Evolutionary conservation across 2,113 vertebrate genomes (phyloP).

Genomic region (Mustela lutreola): DNA sequence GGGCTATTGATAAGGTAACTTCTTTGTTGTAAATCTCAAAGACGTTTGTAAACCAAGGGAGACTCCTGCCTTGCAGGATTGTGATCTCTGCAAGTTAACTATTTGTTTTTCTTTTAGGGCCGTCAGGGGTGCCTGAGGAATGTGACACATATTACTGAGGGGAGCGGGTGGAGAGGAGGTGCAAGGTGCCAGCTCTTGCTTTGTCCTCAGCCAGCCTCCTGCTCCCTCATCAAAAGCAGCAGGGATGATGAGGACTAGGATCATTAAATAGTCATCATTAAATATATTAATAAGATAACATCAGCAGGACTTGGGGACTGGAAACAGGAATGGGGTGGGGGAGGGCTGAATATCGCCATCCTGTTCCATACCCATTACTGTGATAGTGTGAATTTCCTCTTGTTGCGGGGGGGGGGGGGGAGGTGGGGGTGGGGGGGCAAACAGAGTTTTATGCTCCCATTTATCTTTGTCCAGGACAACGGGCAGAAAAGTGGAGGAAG

Average conservation of each 20-base stretch:
- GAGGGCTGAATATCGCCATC: background rate
- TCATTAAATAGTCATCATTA: background rate
- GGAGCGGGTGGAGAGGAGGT: no score
- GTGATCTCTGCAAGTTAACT: no score
- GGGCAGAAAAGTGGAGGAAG: background rate
- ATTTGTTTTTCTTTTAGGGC: no score
- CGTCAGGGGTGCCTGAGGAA: no score
- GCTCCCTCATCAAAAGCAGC: background rate
- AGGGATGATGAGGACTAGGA: background rate
- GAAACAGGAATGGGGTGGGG: background rate
- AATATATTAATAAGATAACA: background rate
- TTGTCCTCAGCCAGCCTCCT: no score
- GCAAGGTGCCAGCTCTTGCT: no score
- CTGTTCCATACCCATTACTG: background rate
- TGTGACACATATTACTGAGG: no score
- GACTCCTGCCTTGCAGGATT: no score
- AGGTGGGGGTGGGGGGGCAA: background rate
- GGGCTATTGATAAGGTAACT: no score
- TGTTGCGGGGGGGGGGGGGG: background rate
- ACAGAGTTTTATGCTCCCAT: background rate
- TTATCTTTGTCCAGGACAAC: background rate
- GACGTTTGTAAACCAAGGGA: no score
- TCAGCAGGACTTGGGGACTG: background rate
- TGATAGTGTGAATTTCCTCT: background rate
- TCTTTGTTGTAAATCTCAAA: no score